Conservation (phyloP, 1,140 invertebrate genomes). For the Micrasema minimum region DNA sequence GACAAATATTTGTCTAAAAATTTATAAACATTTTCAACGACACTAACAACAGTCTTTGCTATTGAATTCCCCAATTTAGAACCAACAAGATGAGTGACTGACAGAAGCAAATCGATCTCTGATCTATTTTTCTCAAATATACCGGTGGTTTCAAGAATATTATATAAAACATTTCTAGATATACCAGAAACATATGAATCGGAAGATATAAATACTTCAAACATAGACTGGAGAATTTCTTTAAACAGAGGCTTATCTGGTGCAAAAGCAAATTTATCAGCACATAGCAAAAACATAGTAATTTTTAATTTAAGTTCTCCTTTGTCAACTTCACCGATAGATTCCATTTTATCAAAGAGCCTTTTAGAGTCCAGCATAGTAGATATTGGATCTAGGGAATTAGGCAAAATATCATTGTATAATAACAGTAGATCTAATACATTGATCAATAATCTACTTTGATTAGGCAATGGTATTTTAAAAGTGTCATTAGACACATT, state of each 20-base stretch:
- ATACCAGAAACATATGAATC: slow-evolving; percentile 61
- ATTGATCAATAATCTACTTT: slow-evolving; percentile 61
- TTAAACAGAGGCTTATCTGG: slow-evolving; percentile 70
- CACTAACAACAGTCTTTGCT: slow-evolving; percentile 59
- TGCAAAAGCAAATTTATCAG: slow-evolving; percentile 69
- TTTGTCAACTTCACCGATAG: slow-evolving; percentile 56
- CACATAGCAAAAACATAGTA: slow-evolving; percentile 70
- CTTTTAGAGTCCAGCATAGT: slow-evolving; percentile 63
- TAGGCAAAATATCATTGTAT: slow-evolving; percentile 67
- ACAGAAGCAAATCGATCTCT: slow-evolving; percentile 76
- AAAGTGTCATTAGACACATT: slow-evolving; percentile 55
- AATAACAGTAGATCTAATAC: slow-evolving; percentile 68
- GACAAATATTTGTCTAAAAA: slow-evolving; percentile 36
- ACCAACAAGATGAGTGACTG: slow-evolving; percentile 61
- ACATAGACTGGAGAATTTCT: slow-evolving; percentile 68
- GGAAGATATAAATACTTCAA: slow-evolving; percentile 67
- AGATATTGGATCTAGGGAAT: slow-evolving; percentile 65
- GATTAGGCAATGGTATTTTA: slow-evolving; percentile 55
- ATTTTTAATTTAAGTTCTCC: slow-evolving; percentile 73
- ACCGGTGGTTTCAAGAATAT: slow-evolving; percentile 69
- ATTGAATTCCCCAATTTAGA: slow-evolving; percentile 58
- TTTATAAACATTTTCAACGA: slow-evolving; percentile 43
- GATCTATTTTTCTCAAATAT: slow-evolving; percentile 72
- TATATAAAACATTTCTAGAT: slow-evolving; percentile 62
- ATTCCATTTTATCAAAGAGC: slow-evolving; percentile 61